Conservation (phyloP, 2,888 invertebrate species). For the Sarcophaga carnaria region DNA sequence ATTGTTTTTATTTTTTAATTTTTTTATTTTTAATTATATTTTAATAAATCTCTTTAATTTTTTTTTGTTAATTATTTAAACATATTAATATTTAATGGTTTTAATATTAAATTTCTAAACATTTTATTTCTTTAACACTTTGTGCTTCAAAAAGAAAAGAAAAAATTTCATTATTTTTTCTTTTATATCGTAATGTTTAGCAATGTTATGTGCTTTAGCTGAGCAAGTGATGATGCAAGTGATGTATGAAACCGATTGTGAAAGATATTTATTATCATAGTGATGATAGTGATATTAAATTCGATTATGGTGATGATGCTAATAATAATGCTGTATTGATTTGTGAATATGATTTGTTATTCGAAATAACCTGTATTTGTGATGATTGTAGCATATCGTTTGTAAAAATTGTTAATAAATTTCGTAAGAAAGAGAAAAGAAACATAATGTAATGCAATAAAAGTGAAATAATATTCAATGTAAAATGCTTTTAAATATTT, state of each 20-base stretch:
- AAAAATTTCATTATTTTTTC: neutral
- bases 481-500: too few relatives aligned
- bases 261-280: slow-evolving; percentile 20
- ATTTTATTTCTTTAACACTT: slow-evolving; percentile 49
- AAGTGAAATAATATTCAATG: too few relatives aligned
- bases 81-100: slow-evolving; percentile 21
- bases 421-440: too few relatives aligned
- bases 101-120: slow-evolving; percentile 8
- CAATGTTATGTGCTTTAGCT: slow-evolving; percentile 59
- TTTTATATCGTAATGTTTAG: neutral
- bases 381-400: too few relatives aligned
- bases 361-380: neutral
- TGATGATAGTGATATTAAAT: neutral
- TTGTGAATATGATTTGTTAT: slow-evolving; percentile 36
- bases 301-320: slow-evolving; percentile 18
- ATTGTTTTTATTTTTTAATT: neutral
- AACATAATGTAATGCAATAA: too few relatives aligned
- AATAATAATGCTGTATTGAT: slow-evolving; percentile 25
- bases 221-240: slow-evolving; percentile 64
- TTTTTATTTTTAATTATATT: slow-evolving; percentile 3
- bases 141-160: slow-evolving; percentile 47
- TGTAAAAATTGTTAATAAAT: too few relatives aligned
- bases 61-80: slow-evolving; percentile 29
- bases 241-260: slow-evolving; percentile 63
- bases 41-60: slow-evolving; percentile 28